Evolutionary conservation across 2,797 vertebrate genomes (phyloP).

Genomic region (Jordanella pulchra): DNA sequence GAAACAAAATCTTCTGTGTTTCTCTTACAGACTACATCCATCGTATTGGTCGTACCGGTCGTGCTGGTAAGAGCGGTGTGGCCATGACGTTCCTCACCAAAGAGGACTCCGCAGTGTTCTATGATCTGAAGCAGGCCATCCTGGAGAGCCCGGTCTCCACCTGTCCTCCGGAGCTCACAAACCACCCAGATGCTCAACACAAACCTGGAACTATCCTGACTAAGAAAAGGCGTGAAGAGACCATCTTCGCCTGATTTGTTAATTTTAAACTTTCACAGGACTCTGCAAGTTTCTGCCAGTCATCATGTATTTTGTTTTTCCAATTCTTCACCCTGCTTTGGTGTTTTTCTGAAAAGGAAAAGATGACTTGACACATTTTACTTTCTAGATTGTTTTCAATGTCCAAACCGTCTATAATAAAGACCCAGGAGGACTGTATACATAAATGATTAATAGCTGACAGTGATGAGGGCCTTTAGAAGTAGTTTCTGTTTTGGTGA

Average conservation of each 20-base stretch:
- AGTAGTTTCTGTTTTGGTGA: slow-evolving; percentile 14
- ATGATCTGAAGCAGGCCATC: slow-evolving; percentile 97
- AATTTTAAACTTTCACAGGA: neutral
- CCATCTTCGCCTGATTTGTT: slow-evolving; percentile 90
- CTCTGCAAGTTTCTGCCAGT: neutral
- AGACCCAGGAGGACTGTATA: slow-evolving; percentile 10
- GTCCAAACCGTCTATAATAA: neutral
- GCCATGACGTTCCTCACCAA: slow-evolving; percentile 98
- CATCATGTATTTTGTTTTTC: neutral
- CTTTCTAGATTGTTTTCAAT: neutral
- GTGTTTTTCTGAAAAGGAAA: neutral
- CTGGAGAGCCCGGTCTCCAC: slow-evolving; percentile 97
- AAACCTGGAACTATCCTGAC: slow-evolving; percentile 98
- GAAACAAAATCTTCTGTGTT: neutral
- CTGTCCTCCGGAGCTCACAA: slow-evolving; percentile 94
- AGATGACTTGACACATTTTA: slow-evolving; percentile 4
- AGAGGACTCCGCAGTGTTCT: slow-evolving; percentile 94
- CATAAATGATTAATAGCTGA: slow-evolving; percentile 23
- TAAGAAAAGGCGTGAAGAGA: slow-evolving; percentile 98
- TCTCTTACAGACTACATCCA: slow-evolving; percentile 90
- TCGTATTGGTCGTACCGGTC: slow-evolving; percentile 95
- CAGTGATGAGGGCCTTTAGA: slow-evolving; percentile 11
- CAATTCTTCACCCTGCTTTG: neutral
- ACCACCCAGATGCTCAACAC: slow-evolving; percentile 97
- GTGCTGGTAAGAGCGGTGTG: slow-evolving; percentile 95